Percentiles rank a stretch among this genome's conserved stretches.
phyloP scores from a whole-genome alignment of 2,113 vertebrate species.

The Taurulus bubalis region DNA sequence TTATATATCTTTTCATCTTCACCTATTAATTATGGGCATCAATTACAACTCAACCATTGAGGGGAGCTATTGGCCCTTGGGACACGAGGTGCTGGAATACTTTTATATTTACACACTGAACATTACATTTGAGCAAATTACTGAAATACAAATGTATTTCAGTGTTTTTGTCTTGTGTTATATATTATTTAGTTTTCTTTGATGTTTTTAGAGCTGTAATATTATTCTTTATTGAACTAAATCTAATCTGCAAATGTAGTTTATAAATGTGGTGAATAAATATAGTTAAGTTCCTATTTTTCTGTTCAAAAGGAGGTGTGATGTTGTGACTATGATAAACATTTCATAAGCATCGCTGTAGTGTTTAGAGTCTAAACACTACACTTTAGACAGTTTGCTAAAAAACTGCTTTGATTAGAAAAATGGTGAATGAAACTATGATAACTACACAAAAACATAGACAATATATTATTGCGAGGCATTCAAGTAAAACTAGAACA shows the following conservation, averaged over 20 bases:
- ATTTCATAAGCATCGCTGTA: not conserved
- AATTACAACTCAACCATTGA: conserved; percentile 58
- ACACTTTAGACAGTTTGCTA: not conserved
- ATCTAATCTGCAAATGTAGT: not conserved
- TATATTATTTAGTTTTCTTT: not conserved
- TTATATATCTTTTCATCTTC: not conserved
- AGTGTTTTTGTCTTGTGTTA: not conserved
- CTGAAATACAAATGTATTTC: not conserved
- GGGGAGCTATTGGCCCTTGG: conserved; percentile 69
- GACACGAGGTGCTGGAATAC: conserved; percentile 32
- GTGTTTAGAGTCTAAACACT: not conserved
- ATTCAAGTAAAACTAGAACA: not conserved
- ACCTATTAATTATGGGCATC: conserved; percentile 23
- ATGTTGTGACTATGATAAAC: not conserved
- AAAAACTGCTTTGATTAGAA: not conserved
- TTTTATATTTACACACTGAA: conserved; percentile 31
- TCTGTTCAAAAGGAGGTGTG: not conserved
- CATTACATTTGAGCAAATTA: not conserved
- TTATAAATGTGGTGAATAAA: not conserved
- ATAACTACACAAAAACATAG: not conserved
- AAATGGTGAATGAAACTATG: not conserved
- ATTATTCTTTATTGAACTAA: not conserved
- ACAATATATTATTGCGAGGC: not conserved
- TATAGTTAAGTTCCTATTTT: conserved; percentile 13
- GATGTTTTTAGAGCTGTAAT: not conserved